Base-by-base conservation (phyloP, 2,888 invertebrate species). In the Dynastes maya region DNA sequence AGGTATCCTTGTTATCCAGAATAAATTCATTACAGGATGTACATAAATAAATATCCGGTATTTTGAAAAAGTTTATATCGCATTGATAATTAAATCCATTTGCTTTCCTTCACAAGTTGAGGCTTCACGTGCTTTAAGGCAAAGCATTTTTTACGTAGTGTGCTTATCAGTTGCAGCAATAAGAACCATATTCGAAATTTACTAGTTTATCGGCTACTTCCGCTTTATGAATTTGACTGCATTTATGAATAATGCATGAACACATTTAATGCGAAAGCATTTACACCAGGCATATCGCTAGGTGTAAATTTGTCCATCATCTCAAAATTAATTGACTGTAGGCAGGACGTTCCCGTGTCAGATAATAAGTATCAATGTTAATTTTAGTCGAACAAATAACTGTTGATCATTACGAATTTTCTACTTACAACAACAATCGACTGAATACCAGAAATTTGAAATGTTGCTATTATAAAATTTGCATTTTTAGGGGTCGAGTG, bases 11-110 rank as follows among this genome's bases (percentile, higher is more conserved):
- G 45, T 45, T 11, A 45, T 45, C 4, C 5, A 37, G 45, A 55
- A 55, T 55, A 55, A 55, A 55, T 22, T 8, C 22, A 22, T 8
- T 16, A 55, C 22, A 5, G 49, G 16, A 45, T 49, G 45, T 16
- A 45, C 29, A 32, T 29, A 63, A 67, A 22, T 16, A 67, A 67
- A 67, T 67, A 67, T 67, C 67, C 67, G 67, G 67, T 67, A 27
- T 32, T 16, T n/a, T 67, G 49, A 49, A 49, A 27, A 40, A 67
- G n/a, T 49, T 16, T 13, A 40, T 67, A 67, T 67, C 67, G 8
- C 4, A 8, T 8, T 27, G 67, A 67, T 67, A 49, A 67, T 49
- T 67, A 67, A 49, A 49, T 67, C n/a, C 22, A 67, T 67, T 49
- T 49, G 11, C 67, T 67, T 67, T 45, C 2, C 16, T 45, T 67